A percentile compares a stretch with the other conserved stretches of the same genome.
phyloP scores from a whole-genome alignment of 2,888 invertebrate genomes.

The Agonopterix arenella region DNA sequence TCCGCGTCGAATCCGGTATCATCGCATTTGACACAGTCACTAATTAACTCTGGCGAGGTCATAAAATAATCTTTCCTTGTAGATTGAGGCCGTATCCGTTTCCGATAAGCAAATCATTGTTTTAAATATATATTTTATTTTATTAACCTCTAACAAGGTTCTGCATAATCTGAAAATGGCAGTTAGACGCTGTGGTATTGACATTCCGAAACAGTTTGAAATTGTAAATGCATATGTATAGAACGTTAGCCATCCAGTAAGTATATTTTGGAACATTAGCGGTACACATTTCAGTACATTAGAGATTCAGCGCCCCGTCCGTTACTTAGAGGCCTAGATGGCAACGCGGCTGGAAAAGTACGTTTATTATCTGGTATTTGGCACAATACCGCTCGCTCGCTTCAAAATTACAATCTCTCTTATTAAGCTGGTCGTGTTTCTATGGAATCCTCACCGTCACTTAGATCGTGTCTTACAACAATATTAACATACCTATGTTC shows the following conservation, averaged over 20 bases:
- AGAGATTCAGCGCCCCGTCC: conserved; percentile 32
- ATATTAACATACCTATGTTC: neutral
- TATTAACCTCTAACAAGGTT: neutral
- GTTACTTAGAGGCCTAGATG: conserved; percentile 54
- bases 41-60: conserved; percentile 33
- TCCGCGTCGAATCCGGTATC: conserved; percentile 29
- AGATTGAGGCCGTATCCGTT: conserved; percentile 24
- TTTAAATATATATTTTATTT: conserved; percentile 9
- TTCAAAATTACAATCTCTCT: conserved; percentile 36
- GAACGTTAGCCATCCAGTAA: neutral
- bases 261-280: neutral
- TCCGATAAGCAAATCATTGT: conserved; percentile 8
- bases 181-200: neutral
- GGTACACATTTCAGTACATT: conserved; percentile 20
- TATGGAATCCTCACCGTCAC: neutral
- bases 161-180: neutral
- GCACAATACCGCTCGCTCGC: conserved; percentile 31
- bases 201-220: conserved; percentile 5
- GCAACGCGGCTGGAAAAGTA: conserved; percentile 53
- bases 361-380: conserved; percentile 35
- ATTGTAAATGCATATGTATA: neutral
- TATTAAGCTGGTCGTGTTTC: conserved; percentile 21
- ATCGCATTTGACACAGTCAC: conserved; percentile 34
- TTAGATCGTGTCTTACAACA: neutral
- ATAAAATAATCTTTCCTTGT: conserved; percentile 21